Evolutionary conservation across 2,888 invertebrate species (phyloP), one percentile per base, ranked within the genome.

Genomic region (Tortrix viridana): DNA sequence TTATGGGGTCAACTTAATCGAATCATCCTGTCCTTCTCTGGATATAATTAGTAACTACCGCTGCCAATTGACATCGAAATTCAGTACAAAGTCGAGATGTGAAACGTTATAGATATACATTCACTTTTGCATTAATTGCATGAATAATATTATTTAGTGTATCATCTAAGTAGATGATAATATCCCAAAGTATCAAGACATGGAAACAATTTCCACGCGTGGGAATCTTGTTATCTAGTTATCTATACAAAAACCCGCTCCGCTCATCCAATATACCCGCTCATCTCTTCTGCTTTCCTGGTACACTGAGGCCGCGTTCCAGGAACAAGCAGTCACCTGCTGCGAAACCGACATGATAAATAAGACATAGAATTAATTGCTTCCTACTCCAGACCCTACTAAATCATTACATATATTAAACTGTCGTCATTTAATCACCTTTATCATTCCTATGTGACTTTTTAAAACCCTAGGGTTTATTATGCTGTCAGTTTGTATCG

Each of bases 361-460:
- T 88, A 88, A 85, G 84, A 82, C 82, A 79, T 81, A 82, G 81
- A 79, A 89, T 87, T 88, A 88, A 89, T 90, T 88, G 85, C 87
- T 89, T 89, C 90, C 88, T 87, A 85, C 82, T 79, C 72, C 75
- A 74, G 75, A 79, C 75, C 77, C 76, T 72, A 85, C 80, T 85
- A 84, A 86, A 88, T 85, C 84, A 85, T 72, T 75, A 73, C 75
- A 73, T 75, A 76, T 79, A 85, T 85, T 83, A 84, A 83, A 84
- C 77, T 84, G 82, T 83, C 82, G 70, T 73, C 75, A 70, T 81
- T 80, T 79, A 81, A 85, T 84, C 76, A 79, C 76, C 75, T 80
- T 79, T 75, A 80, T 81, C 79, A 79, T 75, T 76, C 70, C 69
- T 67, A 63, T 70, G 70, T 76, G 65, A 70, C 71, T 73, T 79